Base-by-base conservation (phyloP, 2,888 invertebrate species). In the Teleogryllus oceanicus region DNA sequence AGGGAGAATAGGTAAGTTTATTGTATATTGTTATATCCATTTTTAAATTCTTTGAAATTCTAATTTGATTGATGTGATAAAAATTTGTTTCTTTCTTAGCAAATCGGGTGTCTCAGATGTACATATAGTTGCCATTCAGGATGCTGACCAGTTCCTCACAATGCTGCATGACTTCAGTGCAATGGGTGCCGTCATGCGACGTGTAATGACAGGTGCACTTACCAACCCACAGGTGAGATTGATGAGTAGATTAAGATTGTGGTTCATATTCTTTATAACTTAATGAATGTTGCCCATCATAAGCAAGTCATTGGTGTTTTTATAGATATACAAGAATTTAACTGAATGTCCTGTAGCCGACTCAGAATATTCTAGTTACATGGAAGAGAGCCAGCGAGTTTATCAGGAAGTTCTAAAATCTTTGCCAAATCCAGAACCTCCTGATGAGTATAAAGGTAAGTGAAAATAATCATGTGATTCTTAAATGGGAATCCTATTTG, bases 171-270 rank as follows among this genome's bases (percentile, higher is more conserved):
- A 96, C 86, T 92, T 97, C 84, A 97, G 97, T 88, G 96, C 96
- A 86, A 96, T 98, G 96, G 98, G 98, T 74, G 97, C 97, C 83
- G 92, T 97, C 83, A 98, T 98, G 98, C 90, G 97, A 83, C 90
- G 92, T 84, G 96, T 97, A 80, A 96, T 98, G 93, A 96, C 97
- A 75, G 91, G 93, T 83, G 95, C 96, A 50, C 90, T 98, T 50
- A 96, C 95, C 80, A 95, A 96, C 89, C 93, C 95, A 79, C 93
- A 94, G 84, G 92, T 94, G 85, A 84, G 49, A 76, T 78, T 74
- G 74, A 74, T n/a, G n/a, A 74, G 5, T 5, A 10, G 4, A 75
- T n/a, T n/a, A 75, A 75, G 20, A 24, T 13, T 75, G 16, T n/a
- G 12, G 21, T 13, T 75, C 21, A 1, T n/a, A 62, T 62, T 2